Evolutionary conservation across 2,888 invertebrate genomes (phyloP).

Genomic region (Lordiphosa fenestrarum): DNA sequence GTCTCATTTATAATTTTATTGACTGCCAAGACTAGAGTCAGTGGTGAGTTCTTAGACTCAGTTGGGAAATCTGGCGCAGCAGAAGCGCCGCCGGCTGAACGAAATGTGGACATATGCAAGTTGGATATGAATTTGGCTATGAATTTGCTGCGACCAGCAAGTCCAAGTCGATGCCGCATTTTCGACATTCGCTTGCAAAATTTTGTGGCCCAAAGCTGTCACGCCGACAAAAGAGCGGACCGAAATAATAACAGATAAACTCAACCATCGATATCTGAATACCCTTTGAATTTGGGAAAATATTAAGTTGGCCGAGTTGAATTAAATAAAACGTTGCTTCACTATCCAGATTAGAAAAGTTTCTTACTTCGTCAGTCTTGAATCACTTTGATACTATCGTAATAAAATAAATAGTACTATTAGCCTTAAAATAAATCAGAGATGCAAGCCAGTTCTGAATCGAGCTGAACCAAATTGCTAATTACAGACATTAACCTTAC

Average conservation of each 20-base stretch:
- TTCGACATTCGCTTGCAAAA: conserved; percentile 70
- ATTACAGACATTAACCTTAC: too few species aligned
- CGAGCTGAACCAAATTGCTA: too few species aligned
- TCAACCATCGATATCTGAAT: background rate
- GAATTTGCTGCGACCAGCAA: conserved; percentile 9
- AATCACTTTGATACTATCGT: too few species aligned
- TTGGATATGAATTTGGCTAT: conserved; percentile 9
- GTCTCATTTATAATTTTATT: conserved; percentile 67
- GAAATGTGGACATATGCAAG: conserved; percentile 41
- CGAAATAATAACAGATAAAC: conserved; percentile 16
- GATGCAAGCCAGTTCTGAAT: too few species aligned
- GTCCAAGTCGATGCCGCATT: conserved; percentile 37
- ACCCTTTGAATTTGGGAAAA: background rate
- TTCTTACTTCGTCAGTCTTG: too few species aligned
- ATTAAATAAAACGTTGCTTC: too few species aligned
- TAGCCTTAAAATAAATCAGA: too few species aligned
- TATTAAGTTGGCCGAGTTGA: too few species aligned
- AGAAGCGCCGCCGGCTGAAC: conserved; percentile 54
- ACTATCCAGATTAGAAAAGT: too few species aligned
- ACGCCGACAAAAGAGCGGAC: conserved; percentile 54
- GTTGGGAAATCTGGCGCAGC: conserved; percentile 59
- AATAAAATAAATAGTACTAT: too few species aligned
- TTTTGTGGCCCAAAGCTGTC: conserved; percentile 76
- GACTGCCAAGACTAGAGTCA: conserved; percentile 47
- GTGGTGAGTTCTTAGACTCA: conserved; percentile 47